phyloP scores from a whole-genome alignment of 2,113 vertebrate species.

The Gallinago media region DNA sequence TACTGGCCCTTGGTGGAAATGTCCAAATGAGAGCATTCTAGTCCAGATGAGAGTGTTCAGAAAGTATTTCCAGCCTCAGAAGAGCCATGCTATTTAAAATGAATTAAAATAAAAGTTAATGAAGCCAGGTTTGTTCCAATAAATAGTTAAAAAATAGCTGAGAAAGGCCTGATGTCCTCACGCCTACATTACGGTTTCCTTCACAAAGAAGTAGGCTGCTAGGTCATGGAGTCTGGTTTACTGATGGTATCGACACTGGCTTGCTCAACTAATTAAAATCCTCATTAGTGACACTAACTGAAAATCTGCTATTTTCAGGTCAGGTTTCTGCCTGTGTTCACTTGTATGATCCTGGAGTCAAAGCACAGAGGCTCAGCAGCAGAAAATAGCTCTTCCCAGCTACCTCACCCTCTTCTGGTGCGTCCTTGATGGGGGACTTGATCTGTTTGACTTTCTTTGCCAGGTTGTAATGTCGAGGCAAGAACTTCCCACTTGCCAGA shows the following conservation, averaged over 20 bases:
- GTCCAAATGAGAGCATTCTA: background rate
- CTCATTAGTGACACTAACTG: constrained; percentile 62
- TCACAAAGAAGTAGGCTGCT: constrained; percentile 53
- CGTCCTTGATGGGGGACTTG: constrained; percentile 1
- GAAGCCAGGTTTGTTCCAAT: background rate
- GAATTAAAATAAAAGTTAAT: background rate
- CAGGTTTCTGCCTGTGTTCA: background rate
- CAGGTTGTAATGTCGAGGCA: background rate
- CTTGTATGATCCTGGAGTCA: constrained; percentile 14
- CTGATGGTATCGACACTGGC: background rate
- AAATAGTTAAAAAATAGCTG: background rate
- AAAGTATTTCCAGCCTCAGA: background rate
- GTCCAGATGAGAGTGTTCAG: background rate
- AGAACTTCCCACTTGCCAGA: background rate
- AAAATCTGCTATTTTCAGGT: constrained; percentile 51
- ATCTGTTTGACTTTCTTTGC: background rate
- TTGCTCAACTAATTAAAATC: constrained; percentile 66
- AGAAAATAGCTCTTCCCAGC: constrained; percentile 56
- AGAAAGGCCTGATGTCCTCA: background rate
- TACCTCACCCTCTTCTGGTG: background rate
- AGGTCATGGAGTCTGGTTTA: constrained; percentile 50
- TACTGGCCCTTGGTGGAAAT: background rate
- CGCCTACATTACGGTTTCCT: background rate
- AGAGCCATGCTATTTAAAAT: background rate
- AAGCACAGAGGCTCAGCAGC: constrained; percentile 5